Evolutionary conservation across 2,113 vertebrate species (phyloP).

Genomic region (Brachyistius frenatus): DNA sequence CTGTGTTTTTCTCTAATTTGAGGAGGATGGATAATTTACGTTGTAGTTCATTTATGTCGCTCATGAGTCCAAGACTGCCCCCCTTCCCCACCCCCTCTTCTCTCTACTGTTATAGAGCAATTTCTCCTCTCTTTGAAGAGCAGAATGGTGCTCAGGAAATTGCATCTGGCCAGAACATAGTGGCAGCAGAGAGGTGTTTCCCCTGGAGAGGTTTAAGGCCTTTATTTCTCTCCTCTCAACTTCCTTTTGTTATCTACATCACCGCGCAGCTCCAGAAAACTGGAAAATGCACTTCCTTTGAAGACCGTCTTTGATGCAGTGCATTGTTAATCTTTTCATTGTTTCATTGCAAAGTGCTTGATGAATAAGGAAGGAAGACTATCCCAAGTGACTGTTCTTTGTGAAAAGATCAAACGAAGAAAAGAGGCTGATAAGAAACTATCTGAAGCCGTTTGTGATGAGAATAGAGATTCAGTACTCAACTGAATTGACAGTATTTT

Average conservation of each 20-base stretch:
- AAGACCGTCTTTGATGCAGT: constrained; percentile 74
- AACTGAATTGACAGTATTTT: constrained; percentile 23
- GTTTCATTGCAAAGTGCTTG: constrained; percentile 67
- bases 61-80: constrained; percentile 28
- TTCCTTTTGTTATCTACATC: constrained; percentile 72
- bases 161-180: constrained; percentile 51
- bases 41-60: constrained; percentile 52
- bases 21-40: constrained; percentile 53
- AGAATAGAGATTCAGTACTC: constrained; percentile 38
- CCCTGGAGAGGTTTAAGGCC: constrained; percentile 67
- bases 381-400: constrained; percentile 63
- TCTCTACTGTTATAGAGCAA: constrained; percentile 53
- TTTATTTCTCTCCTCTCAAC: constrained; percentile 61
- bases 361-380: constrained; percentile 65
- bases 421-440: constrained; percentile 44
- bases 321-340: constrained; percentile 69
- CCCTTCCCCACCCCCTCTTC: background rate
- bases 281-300: constrained; percentile 70
- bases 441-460: constrained; percentile 34
- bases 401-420: constrained; percentile 64
- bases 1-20: constrained; percentile 48
- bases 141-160: constrained; percentile 52
- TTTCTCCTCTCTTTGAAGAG: constrained; percentile 66
- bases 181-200: constrained; percentile 67
- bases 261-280: constrained; percentile 50